These are phyloP conservation scores for Macrochelys suwanniensis DNA, from an alignment of 2,797 vertebrate species.

Conservation along the genomic window DNA sequence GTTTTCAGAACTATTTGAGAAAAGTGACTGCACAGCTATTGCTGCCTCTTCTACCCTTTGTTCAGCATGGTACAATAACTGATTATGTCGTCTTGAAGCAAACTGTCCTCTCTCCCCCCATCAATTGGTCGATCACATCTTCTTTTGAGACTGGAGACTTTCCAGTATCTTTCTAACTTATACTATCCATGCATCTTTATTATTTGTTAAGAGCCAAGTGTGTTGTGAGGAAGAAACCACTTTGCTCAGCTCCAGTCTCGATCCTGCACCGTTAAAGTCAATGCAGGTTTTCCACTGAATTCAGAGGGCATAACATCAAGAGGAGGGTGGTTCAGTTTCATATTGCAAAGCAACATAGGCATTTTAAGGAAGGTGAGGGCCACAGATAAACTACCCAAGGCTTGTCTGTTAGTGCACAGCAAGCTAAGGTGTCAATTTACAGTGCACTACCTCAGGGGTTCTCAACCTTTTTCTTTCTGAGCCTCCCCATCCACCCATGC, in stretches of 20 bases:
- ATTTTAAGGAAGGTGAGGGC: neutral
- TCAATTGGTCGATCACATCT: neutral
- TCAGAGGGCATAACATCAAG: neutral
- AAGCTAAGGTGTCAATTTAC: neutral
- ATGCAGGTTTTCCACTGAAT: neutral
- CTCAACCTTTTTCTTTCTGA: too few relatives aligned
- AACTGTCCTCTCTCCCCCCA: neutral
- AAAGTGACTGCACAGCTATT: neutral
- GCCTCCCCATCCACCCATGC: too few relatives aligned
- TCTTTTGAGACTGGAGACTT: neutral
- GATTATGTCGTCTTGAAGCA: neutral
- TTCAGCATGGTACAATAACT: neutral
- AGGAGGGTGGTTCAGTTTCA: neutral
- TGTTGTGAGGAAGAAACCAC: neutral
- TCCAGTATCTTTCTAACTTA: neutral
- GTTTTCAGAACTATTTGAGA: constrained; percentile 40
- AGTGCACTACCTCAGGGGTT: neutral
- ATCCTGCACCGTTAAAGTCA: neutral
- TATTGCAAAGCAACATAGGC: neutral
- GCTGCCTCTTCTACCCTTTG: neutral
- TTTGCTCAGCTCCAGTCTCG: neutral
- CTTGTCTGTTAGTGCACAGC: neutral
- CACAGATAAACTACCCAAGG: neutral
- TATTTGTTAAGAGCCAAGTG: neutral
- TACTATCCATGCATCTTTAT: neutral